These are phyloP conservation scores for Mycetomoellerius zeteki DNA, from an alignment of 1,140 invertebrate genomes.

Conservation along the genomic window DNA sequence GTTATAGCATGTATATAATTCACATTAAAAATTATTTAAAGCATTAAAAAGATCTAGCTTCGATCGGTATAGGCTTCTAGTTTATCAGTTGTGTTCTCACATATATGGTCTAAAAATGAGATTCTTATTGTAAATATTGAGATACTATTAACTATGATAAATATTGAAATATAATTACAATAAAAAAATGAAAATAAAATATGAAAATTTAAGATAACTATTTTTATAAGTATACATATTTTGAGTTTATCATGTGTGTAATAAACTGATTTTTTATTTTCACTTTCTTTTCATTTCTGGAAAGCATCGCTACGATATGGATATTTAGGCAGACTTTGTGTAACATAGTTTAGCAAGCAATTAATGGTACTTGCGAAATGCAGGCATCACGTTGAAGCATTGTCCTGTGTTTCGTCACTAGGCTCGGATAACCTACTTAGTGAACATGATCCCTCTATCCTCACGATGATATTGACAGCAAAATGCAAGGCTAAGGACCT, in stretches of 20 bases:
- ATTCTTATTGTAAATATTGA: not conserved
- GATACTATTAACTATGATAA: not conserved
- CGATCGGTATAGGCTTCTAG: no score
- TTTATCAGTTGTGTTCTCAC: no score
- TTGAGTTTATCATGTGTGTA: not conserved
- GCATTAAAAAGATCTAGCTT: no score
- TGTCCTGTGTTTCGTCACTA: slow-evolving; percentile 30
- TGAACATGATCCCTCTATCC: slow-evolving; percentile 52
- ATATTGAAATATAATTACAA: not conserved
- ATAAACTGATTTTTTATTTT: slow-evolving; percentile 9
- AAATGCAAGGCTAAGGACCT: slow-evolving; percentile 60
- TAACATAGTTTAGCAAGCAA: slow-evolving; percentile 35
- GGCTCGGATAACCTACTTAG: slow-evolving; percentile 46
- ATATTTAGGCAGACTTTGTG: not conserved
- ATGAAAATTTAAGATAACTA: not conserved
- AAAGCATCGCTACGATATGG: not conserved
- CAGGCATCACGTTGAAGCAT: slow-evolving; percentile 14
- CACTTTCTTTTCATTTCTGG: not conserved
- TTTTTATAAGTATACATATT: not conserved
- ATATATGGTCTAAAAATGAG: no score
- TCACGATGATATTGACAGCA: slow-evolving; percentile 15
- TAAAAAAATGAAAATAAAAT: not conserved
- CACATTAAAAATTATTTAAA: no score
- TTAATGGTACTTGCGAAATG: slow-evolving; percentile 19
- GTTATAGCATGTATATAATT: no score